phyloP scores from a whole-genome alignment of 2,113 vertebrate species.

The Lepisosteus osseus region DNA sequence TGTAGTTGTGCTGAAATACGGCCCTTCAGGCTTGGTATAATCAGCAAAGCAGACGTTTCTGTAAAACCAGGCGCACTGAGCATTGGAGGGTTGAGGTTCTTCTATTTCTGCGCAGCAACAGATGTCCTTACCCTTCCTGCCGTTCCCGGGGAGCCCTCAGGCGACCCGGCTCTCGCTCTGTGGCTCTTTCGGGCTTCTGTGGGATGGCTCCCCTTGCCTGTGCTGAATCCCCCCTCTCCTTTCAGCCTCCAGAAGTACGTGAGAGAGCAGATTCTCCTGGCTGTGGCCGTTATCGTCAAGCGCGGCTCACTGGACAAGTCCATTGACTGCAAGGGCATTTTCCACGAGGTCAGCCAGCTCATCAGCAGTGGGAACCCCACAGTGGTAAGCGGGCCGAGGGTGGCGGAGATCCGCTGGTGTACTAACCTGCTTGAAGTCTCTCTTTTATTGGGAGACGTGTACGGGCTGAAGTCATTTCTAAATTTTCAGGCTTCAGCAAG shows the following conservation, averaged over 20 bases:
- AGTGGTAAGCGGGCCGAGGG: constrained; percentile 79
- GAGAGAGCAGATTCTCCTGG: constrained; percentile 95
- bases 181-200: background rate
- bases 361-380: constrained; percentile 95
- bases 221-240: constrained; percentile 14
- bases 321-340: constrained; percentile 95
- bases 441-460: too few species aligned
- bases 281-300: constrained; percentile 96
- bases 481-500: too few species aligned
- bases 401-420: background rate
- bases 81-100: background rate
- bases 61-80: too few species aligned
- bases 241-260: constrained; percentile 94
- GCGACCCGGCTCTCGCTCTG: background rate
- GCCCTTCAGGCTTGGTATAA: too few species aligned
- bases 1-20: too few species aligned
- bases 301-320: constrained; percentile 94
- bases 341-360: constrained; percentile 93
- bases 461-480: too few species aligned
- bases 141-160: background rate
- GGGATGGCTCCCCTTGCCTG: too few species aligned
- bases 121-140: background rate
- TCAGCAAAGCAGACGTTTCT: too few species aligned
- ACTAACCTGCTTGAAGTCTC: too few species aligned
- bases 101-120: background rate